Base-by-base conservation (phyloP, 2,797 vertebrate genomes). In the Hapalemur alaotrensis region DNA sequence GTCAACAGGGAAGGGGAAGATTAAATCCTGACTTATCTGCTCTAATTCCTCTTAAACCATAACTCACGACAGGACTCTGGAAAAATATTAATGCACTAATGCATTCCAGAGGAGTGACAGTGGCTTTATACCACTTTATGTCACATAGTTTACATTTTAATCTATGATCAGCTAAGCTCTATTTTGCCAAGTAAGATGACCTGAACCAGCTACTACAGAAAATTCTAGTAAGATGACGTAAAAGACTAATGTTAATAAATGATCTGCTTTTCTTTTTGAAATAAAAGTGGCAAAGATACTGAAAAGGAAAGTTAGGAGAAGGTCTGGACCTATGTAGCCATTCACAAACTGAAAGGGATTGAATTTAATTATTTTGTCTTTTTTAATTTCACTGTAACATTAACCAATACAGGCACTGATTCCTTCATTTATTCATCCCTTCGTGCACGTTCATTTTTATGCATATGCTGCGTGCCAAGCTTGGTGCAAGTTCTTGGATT, bases 71-170 rank as follows among this genome's bases (percentile, higher is more conserved):
- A 63, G 35, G 35, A 75, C 28, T 80, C 89, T 80, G 59, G 41
- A 61, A 70, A 86, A 73, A 80, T 85, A 69, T 46, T 70, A 63
- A 91, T 30, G 25, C 4, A 65, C 15, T 38, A 59, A 67, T 82
- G 59, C 23, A 32, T 82, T 84, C 38, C n/a, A 80, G 48, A 86
- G 54, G 43, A 61, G 22, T 17, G 23, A 54, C 81, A 63, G 43
- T 87, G 20, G 67, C 57, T 72, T 78, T 87, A 32, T 72, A 75
- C 65, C 20, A 59, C 25, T 89, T 89, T 52, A 43, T 61, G 69
- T 92, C 48, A 93, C 10, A 11, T 17, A 52, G 72, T 61, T 84
- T 87, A 76, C 41, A 67, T 95, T 95, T 93, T 91, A 95, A 84
- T 81, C 43, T 81, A n/a, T 15, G 75, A 82, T 81, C 59, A 32